Conservation (phyloP, 2,797 vertebrate species). For the Ispidina lecontei region DNA sequence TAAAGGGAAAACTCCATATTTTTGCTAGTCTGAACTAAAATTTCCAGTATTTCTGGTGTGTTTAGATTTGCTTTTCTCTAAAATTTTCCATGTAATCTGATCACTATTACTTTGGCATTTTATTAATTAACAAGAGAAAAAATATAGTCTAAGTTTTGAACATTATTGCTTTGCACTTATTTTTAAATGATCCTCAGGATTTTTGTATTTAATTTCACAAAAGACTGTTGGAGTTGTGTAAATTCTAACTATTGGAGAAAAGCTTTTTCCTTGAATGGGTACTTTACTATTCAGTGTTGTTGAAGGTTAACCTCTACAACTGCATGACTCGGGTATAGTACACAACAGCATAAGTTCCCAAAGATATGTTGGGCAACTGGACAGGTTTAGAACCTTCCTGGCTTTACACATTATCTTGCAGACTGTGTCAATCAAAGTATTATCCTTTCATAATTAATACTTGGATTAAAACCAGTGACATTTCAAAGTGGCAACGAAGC, state of each 20-base stretch:
- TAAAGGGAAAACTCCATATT: fast-evolving
- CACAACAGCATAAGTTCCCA: not conserved
- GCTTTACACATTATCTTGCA: not conserved
- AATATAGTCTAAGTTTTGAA: fast-evolving
- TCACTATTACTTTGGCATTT: not conserved
- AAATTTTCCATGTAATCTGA: not conserved
- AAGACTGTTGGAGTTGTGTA: not conserved
- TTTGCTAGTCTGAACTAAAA: not conserved
- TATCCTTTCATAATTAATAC: conserved; percentile 33
- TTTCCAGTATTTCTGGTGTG: not conserved
- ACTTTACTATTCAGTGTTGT: not conserved
- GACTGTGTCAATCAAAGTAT: not conserved
- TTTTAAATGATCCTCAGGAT: not conserved
- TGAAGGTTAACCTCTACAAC: not conserved
- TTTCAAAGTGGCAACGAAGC: conserved; percentile 16
- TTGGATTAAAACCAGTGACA: conserved; percentile 36
- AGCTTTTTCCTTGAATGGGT: not conserved
- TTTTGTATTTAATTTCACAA: not conserved
- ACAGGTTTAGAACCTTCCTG: not conserved
- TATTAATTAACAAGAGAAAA: not conserved
- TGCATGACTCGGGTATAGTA: not conserved
- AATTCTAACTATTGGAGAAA: not conserved
- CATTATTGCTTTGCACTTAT: not conserved
- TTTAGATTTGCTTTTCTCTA: not conserved
- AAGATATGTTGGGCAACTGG: not conserved